Evolutionary conservation across 2,888 invertebrate genomes (phyloP).

Genomic region (Molanna angustata): DNA sequence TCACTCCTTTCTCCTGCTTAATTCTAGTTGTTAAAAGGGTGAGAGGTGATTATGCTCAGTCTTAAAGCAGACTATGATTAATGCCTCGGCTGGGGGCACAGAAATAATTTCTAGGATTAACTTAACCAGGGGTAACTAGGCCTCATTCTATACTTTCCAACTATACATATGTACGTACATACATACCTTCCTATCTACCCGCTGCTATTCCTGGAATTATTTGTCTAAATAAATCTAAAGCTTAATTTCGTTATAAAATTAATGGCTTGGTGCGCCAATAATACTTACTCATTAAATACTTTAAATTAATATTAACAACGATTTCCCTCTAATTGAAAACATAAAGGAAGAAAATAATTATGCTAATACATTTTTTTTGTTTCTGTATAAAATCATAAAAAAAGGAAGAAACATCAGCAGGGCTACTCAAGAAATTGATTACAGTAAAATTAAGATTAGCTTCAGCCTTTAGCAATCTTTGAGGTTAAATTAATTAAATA

Average conservation of each 20-base stretch:
- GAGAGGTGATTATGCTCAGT: slow-evolving; percentile 34
- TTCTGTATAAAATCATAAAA: too few species aligned
- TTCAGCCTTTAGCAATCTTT: too few species aligned
- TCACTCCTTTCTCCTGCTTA: slow-evolving; percentile 37
- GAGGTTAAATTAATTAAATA: too few species aligned
- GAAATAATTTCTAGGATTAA: slow-evolving; percentile 34
- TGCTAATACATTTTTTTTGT: too few species aligned
- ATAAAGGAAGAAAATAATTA: too few species aligned
- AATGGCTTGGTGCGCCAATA: slow-evolving; percentile 19
- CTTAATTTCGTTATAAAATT: slow-evolving; percentile 15
- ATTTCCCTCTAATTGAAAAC: too few species aligned
- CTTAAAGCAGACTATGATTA: slow-evolving; percentile 34
- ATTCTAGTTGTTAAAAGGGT: slow-evolving; percentile 34
- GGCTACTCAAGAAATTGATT: too few species aligned
- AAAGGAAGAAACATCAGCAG: too few species aligned
- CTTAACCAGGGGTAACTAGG: slow-evolving; percentile 32
- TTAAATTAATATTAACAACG: slow-evolving; percentile 4
- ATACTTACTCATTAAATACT: slow-evolving; percentile 15
- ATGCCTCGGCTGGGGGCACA: slow-evolving; percentile 29
- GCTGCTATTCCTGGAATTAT: slow-evolving; percentile 18
- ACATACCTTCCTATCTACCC: slow-evolving; percentile 18
- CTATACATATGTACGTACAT: too few species aligned
- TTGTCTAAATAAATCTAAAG: slow-evolving; percentile 24
- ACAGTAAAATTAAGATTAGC: too few species aligned
- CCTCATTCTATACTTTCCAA: slow-evolving; percentile 14